These are phyloP conservation scores for Philopedon plagiatum DNA, from an alignment of 2,888 invertebrate genomes.

Conservation along the genomic window DNA sequence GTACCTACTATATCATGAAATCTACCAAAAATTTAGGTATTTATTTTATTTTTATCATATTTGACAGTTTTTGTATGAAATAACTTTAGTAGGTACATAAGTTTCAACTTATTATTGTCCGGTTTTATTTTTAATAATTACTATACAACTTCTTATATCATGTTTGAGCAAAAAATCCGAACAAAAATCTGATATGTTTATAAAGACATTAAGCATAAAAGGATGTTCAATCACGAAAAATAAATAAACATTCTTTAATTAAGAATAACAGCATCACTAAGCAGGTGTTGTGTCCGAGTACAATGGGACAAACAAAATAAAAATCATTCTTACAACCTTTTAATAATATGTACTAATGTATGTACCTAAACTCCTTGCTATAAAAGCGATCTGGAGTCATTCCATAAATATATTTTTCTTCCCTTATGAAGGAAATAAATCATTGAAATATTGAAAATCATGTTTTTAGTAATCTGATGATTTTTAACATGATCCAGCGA, in stretches of 20 bases:
- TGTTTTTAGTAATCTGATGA: no score
- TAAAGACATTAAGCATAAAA: conserved; percentile 19
- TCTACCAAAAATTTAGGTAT: no score
- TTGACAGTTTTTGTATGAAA: no score
- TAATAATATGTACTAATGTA: no score
- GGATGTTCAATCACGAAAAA: conserved; percentile 36
- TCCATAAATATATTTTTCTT: background rate
- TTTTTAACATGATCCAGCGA: no score
- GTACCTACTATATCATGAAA: no score
- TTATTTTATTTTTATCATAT: no score
- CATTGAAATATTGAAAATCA: no score
- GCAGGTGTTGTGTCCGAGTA: conserved; percentile 28
- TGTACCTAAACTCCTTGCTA: conserved; percentile 27
- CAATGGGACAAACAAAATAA: conserved; percentile 43
- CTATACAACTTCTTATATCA: no score
- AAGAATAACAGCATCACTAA: conserved; percentile 38
- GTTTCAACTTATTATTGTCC: no score
- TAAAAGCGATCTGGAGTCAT: conserved; percentile 19
- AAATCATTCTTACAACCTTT: conserved; percentile 32
- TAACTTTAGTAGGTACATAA: no score
- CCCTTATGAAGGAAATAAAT: background rate
- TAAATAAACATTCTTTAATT: conserved; percentile 40
- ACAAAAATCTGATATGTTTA: conserved; percentile 35
- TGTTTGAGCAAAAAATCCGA: conserved; percentile 4
- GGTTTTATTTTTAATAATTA: no score